Percentiles rank a stretch among this genome's conserved stretches.
Evolutionary conservation across 2,888 invertebrate species (phyloP).

Genomic region (Drosophila peninsularis): DNA sequence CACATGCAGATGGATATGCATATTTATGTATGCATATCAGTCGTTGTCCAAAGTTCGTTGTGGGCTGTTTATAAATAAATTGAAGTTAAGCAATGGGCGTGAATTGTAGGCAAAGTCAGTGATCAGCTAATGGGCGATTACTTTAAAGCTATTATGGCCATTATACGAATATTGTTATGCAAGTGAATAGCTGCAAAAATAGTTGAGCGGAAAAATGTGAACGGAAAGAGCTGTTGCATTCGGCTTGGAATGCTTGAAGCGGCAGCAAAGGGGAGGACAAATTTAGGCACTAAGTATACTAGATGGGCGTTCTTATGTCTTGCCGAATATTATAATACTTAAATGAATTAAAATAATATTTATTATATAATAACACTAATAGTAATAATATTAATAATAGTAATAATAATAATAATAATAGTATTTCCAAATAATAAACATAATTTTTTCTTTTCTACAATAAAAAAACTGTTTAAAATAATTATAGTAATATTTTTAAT

Average conservation of each 20-base stretch:
- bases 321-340: too few species aligned
- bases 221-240: neutral
- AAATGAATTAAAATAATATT: too few species aligned
- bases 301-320: neutral
- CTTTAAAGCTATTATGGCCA: slow-evolving; percentile 18
- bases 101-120: slow-evolving; percentile 19
- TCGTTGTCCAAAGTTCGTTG: slow-evolving; percentile 52
- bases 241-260: neutral
- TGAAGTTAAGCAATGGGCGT: slow-evolving; percentile 42
- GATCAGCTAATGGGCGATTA: slow-evolving; percentile 34
- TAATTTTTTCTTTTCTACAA: too few species aligned
- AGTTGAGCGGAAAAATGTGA: slow-evolving; percentile 1
- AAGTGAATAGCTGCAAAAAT: slow-evolving; percentile 7
- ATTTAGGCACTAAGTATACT: neutral
- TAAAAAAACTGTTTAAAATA: neutral
- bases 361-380: neutral
- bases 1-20: slow-evolving; percentile 24
- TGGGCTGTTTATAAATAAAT: slow-evolving; percentile 49
- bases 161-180: slow-evolving; percentile 4
- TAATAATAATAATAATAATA: neutral
- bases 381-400: neutral
- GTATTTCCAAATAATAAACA: too few species aligned
- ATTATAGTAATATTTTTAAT: neutral
- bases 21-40: slow-evolving; percentile 56
- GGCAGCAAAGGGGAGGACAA: neutral